Evolutionary conservation across 1,140 invertebrate species (phyloP).

Genomic region (Zaprionus vittiger): DNA sequence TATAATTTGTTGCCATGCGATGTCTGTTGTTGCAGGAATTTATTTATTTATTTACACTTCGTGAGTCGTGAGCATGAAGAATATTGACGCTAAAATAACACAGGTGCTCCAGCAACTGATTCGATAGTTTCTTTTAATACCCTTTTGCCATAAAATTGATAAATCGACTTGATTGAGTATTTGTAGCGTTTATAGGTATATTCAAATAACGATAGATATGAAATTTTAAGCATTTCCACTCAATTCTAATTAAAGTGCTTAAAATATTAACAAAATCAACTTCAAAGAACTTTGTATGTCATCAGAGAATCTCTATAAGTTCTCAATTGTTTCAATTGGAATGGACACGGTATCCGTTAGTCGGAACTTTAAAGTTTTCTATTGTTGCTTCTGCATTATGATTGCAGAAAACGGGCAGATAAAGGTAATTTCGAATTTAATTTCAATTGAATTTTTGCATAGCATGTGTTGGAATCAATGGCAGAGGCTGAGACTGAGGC

Average conservation of each 20-base stretch:
- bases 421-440: constrained; percentile 55
- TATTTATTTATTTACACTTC: constrained; percentile 58
- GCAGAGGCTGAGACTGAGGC: constrained; percentile 30
- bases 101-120: constrained; percentile 45
- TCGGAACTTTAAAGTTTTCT: neutral
- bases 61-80: constrained; percentile 53
- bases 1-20: constrained; percentile 38
- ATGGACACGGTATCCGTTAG: neutral
- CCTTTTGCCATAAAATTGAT: neutral
- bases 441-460: constrained; percentile 31
- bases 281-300: neutral
- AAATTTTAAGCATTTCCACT: too few species aligned
- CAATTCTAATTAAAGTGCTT: too few species aligned
- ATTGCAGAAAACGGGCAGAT: constrained; percentile 37
- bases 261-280: neutral
- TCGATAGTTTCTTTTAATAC: constrained; percentile 8
- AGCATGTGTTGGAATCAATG: constrained; percentile 53
- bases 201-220: too few species aligned
- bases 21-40: constrained; percentile 50
- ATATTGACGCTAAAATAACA: constrained; percentile 65
- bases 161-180: neutral
- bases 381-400: constrained; percentile 8
- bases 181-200: too few species aligned
- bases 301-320: neutral
- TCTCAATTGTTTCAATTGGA: neutral